Evolutionary conservation across 2,797 vertebrate genomes (phyloP), one percentile per base, ranked within the genome.

Genomic region (Zalophus californianus): DNA sequence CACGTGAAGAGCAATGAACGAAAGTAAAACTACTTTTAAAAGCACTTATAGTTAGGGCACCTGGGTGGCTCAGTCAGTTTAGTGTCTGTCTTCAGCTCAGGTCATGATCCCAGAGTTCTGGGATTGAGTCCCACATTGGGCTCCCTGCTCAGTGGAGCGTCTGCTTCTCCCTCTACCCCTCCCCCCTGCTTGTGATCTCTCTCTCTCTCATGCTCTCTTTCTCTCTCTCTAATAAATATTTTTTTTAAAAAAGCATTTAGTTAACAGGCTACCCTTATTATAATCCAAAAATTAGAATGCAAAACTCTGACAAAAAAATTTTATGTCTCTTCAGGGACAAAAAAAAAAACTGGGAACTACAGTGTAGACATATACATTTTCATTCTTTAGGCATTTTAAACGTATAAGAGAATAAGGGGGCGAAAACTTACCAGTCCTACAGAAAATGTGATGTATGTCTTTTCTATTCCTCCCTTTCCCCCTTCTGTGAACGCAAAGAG

Each of bases 311-410:
- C 48, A 72, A 88, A 97, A 38, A 13, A 78, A 70, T 70, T 94
- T 94, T 75, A 84, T 56, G 7, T 82, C 68, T 87, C 52, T 87
- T 89, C 60, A 66, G 64, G 6, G 54, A 56, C 18, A 41, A 64
- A 79, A 75, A 25, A 52, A 6, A 12, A 73, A 48, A 91, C 32
- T 80, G 14, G 27, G 16, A 87, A 78, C 18, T 87, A 35, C 5
- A 96, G 29, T 54, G 16, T 27, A 96, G 52, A 25, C n/a, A 90
- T 86, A 95, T 79, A 90, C 38, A 90, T 85, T 94, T 93, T 96
- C 48, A 94, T 86, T 93, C 50, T 90, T 68, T 56, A 96, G 11
- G 15, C 6, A 75, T 95, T 83, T 96, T 93, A 79, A 96, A 78
- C 35, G 21, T 80, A 72, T 41, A 90, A 85, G 41, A 88, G n/a